Percentiles rank a stretch among this genome's conserved stretches.
These are phyloP conservation scores for Cossypha caffra DNA, from an alignment of 2,797 vertebrate species.

Conservation along the genomic window DNA sequence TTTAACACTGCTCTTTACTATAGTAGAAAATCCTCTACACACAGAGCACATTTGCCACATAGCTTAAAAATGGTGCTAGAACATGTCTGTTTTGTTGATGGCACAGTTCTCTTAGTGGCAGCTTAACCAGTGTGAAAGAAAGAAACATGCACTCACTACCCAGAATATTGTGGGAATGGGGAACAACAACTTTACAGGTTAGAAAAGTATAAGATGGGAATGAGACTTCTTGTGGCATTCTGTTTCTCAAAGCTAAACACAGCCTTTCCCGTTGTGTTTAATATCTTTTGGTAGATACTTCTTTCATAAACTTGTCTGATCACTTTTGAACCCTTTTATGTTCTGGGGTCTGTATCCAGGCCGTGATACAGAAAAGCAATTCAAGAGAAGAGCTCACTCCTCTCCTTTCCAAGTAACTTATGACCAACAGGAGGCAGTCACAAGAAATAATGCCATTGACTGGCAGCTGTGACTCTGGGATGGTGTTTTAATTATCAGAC, in stretches of 20 bases:
- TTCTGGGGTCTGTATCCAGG: neutral
- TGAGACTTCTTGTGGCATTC: neutral
- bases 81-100: neutral
- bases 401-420: neutral
- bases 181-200: neutral
- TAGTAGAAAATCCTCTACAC: neutral
- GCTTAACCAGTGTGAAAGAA: neutral
- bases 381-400: neutral
- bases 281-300: neutral
- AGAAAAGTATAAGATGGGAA: neutral
- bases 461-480: neutral
- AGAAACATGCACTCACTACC: fast-evolving
- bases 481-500: neutral
- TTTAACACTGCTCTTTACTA: neutral
- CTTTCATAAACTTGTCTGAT: neutral
- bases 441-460: neutral
- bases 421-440: neutral
- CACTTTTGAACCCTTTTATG: neutral
- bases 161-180: neutral
- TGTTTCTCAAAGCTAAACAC: neutral
- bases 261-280: neutral
- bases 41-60: neutral
- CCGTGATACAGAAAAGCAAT: neutral
- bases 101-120: neutral
- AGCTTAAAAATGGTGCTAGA: neutral